phyloP scores from a whole-genome alignment of 2,113 vertebrate species.

The Leptobrachium ailaonicum region DNA sequence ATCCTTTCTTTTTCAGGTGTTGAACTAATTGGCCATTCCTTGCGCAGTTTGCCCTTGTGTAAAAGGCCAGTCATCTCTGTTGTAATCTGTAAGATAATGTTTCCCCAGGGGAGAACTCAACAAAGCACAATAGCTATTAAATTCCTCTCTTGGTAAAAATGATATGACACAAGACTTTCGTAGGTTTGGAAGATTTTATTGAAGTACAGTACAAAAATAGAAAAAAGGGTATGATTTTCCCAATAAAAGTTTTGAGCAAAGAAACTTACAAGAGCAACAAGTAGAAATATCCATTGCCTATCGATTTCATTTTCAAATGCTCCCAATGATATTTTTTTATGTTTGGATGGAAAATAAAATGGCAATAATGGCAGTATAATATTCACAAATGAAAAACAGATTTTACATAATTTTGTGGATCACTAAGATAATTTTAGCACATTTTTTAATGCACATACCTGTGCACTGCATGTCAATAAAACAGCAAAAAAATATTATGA shows the following conservation, averaged over 20 bases:
- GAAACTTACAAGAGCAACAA: constrained; percentile 7
- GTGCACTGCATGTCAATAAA: no score
- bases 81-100: constrained; percentile 40
- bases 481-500: no score
- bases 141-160: constrained; percentile 34
- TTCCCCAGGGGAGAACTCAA: constrained; percentile 35
- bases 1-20: constrained; percentile 27
- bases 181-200: constrained; percentile 20
- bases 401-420: no score
- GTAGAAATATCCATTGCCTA: not conserved
- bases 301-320: not conserved
- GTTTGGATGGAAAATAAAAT: not conserved
- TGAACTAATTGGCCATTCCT: constrained; percentile 41
- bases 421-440: no score
- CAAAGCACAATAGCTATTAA: constrained; percentile 46
- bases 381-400: no score
- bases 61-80: constrained; percentile 41
- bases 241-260: constrained; percentile 28
- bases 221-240: constrained; percentile 16
- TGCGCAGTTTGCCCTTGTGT: constrained; percentile 40
- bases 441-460: no score
- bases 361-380: not conserved
- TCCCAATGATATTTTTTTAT: not conserved
- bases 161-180: constrained; percentile 37
- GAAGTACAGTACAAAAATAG: constrained; percentile 21